Evolutionary conservation across 2,797 vertebrate genomes (phyloP), one percentile per base, ranked within the genome.

Genomic region (Balearica regulorum): DNA sequence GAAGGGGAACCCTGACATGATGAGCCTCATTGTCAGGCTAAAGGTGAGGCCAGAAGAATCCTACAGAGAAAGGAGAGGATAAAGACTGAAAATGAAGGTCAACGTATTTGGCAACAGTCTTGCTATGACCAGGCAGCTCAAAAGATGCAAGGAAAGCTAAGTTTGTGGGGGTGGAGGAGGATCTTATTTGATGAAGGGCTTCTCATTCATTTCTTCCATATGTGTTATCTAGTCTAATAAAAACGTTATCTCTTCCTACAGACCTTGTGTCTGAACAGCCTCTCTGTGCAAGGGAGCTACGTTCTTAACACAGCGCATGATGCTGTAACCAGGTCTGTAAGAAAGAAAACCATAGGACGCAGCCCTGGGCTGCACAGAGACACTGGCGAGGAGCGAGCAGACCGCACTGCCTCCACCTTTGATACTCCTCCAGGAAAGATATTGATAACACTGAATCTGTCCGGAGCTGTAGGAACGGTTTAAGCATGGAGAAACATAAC

Each of bases 241-340:
- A 93, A 97, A 87, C 25, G 93, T 90, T 95, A 88, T 93, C 89
- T 96, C 95, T 95, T 92, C 87, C 78, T 71, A 72, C 95, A 96
- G 95, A 91, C 35, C 11, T 8, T 65, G 82, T 72, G 89, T 83
- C 76, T 93, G 87, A 95, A 61, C 83, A 91, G 85, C 26, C 57
- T 79, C 60, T 35, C 91, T 62, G 58, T 89, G 79, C 62, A 78
- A 96, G 61, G 35, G 35, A 93, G 82, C 65, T 33, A 39, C 13
- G 6, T 35, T 75, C 71, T 61, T 57, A 90, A 70, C 18, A 37
- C 37, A 84, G 83, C 7, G 5, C 31, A 39, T 7, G 37, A 76
- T 72, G 73, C 86, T 73, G 46, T 48, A 89, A 93, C 75, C 68
- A 43, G 48, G 44, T 82, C 73, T 83, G 44, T 24, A 65, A 14